These are phyloP conservation scores for Coendou prehensilis DNA, from an alignment of 2,797 vertebrate genomes.

Conservation along the genomic window DNA sequence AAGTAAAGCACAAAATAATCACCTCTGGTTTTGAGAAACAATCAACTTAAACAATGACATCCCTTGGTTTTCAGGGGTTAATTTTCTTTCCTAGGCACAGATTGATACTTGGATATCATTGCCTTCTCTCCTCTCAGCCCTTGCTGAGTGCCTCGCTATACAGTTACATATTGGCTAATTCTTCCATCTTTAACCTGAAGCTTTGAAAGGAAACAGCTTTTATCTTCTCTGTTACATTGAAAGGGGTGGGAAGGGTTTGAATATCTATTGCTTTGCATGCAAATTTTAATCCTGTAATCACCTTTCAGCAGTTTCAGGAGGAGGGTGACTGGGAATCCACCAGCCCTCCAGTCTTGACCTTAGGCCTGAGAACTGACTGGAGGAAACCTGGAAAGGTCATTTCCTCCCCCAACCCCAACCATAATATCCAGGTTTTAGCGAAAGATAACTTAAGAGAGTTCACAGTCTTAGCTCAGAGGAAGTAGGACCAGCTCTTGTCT, in stretches of 20 bases:
- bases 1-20: no score
- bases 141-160: slow-evolving; percentile 46
- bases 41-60: not conserved
- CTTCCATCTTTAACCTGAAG: slow-evolving; percentile 76
- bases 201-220: slow-evolving; percentile 78
- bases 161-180: slow-evolving; percentile 72
- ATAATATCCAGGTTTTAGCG: slow-evolving; percentile 75
- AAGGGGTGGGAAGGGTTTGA: slow-evolving; percentile 16
- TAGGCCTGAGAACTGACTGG: not conserved
- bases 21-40: not conserved
- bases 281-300: slow-evolving; percentile 75
- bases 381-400: slow-evolving; percentile 65
- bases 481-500: slow-evolving; percentile 22
- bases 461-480: slow-evolving; percentile 73
- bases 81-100: slow-evolving; percentile 46
- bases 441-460: slow-evolving; percentile 81
- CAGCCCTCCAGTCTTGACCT: not conserved
- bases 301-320: slow-evolving; percentile 2
- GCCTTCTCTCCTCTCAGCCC: slow-evolving; percentile 32
- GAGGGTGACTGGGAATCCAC: not conserved
- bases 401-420: slow-evolving; percentile 64
- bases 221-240: slow-evolving; percentile 80
- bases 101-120: slow-evolving; percentile 76
- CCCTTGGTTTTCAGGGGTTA: slow-evolving; percentile 65
- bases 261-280: slow-evolving; percentile 72